Base-by-base conservation (phyloP, 2,797 vertebrate species). In the Anas capensis region DNA sequence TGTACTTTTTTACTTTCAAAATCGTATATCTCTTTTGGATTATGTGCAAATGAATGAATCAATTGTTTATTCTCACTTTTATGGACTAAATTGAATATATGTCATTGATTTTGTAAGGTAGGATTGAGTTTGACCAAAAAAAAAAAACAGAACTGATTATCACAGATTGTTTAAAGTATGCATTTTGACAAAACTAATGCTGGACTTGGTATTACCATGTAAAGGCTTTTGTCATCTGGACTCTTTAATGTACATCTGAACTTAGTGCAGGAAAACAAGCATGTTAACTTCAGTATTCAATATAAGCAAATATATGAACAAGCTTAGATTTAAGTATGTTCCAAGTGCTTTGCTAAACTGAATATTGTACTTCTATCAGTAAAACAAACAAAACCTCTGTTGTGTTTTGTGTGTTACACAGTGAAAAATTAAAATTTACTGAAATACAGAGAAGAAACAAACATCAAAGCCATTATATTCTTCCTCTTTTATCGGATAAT, bases 21-120 rank as follows among this genome's bases (percentile, higher is more conserved):
- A 80, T 4, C 48, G 46, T 38, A 21, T 70, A 58, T 8, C 26
- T 91, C 36, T 86, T 34, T 73, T n/a, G 64, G 60, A 81, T 80
- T 80, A 44, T 61, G 92, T 83, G 85, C 79, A 94, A 94, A 94
- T 70, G 11, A 88, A 73, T 73, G 53, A 92, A 90, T 73, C 46
- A 34, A 80, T 23, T 65, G 15, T 14, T 91, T 18, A 27, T 18
- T 42, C 71, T 38, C 4, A 42, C 7, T 80, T 23, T 27, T 4
- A 57, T 78, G 56, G 60, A 95, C 79, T 71, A 90, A 80, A 91
- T 7, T 51, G 29, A 77, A 54, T 66, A 8, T 49, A 61, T 56
- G 6, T 9, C 4, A 54, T 11, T 79, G 58, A 87, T 54, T 68
- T 77, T 3, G 21, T 76, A 71, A 31, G 11, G 4, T 48, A 82